Base-by-base conservation (phyloP, 37 sponge, comb jelly and placozoan species). In the Hexactinellida sp. region DNA sequence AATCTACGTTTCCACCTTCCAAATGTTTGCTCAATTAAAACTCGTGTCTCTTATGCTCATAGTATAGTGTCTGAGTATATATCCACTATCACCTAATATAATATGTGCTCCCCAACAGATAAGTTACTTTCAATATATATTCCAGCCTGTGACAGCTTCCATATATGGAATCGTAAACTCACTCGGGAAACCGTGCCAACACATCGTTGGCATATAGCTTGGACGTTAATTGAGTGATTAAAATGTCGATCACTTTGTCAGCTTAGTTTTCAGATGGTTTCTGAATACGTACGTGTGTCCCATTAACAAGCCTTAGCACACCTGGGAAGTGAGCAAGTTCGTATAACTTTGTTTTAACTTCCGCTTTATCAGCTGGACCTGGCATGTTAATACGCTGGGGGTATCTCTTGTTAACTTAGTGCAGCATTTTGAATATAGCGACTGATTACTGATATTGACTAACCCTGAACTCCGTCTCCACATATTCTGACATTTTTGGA, bases 191-290 rank as follows among this genome's bases (percentile, higher is more conserved):
- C 5, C 76, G 21, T 63, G 34, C 76, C 76, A 63, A 63, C 3
- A 63, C 76, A 63, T 63, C 76, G 76, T 63, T 25, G 76, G 30
- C 34, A 63, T 7, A 63, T 25, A 63, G 76, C 76, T 63, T 63
- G 76, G 76, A 63, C 76, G 30, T 63, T 63, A n/a, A 63, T 63
- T 25, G 76, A 63, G 30, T 63, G 76, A 23, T 63, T n/a, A n/a
- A 63, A 63, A 63, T 63, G 25, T 28, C 76, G 76, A n/a, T 63
- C 13, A 63, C 34, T 3, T 63, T 21, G 13, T 63, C 76, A 32
- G 76, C 76, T 63, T 63, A 7, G 34, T 63, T 28, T 28, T 63
- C 76, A n/a, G 28, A 25, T 21, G 76, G 76, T n/a, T 63, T 63
- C 13, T 63, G 76, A 28, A 63, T 63, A 3, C 76, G 21, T 63